Evolutionary conservation across 1,140 invertebrate species (phyloP).

Genomic region (Augochlora pura): DNA sequence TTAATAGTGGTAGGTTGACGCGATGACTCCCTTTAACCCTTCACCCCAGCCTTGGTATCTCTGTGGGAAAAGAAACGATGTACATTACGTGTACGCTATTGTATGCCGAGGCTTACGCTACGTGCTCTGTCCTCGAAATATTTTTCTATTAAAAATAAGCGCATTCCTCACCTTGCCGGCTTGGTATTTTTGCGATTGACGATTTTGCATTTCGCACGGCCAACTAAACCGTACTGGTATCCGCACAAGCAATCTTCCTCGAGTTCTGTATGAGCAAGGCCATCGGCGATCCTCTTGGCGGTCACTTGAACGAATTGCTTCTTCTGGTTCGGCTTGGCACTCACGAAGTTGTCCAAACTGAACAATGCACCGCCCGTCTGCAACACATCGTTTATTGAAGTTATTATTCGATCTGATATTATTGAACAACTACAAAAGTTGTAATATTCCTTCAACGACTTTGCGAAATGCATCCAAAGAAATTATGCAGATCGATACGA

Average conservation of each 20-base stretch:
- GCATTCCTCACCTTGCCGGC: slow-evolving; percentile 59
- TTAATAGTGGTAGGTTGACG: slow-evolving; percentile 54
- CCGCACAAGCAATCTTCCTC: slow-evolving; percentile 81
- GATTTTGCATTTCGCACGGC: slow-evolving; percentile 76
- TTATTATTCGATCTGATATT: too few species aligned
- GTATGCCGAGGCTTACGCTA: too few species aligned
- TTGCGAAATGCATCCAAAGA: too few species aligned
- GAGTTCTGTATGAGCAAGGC: slow-evolving; percentile 74
- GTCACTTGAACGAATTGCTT: slow-evolving; percentile 82
- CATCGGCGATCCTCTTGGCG: slow-evolving; percentile 78
- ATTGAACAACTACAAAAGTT: too few species aligned
- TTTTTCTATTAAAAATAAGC: too few species aligned
- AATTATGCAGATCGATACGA: too few species aligned
- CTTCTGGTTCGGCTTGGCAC: slow-evolving; percentile 79
- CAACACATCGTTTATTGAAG: slow-evolving; percentile 47
- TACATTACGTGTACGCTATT: too few species aligned
- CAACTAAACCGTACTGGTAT: slow-evolving; percentile 67
- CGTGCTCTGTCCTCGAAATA: too few species aligned
- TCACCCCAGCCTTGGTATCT: slow-evolving; percentile 66
- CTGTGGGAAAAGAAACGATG: slow-evolving; percentile 59
- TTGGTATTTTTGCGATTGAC: slow-evolving; percentile 76
- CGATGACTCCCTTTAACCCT: slow-evolving; percentile 63
- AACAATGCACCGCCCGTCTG: slow-evolving; percentile 82
- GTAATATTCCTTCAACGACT: too few species aligned
- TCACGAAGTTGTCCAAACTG: slow-evolving; percentile 80